These are phyloP conservation scores for Nothoprocta perdicaria DNA, from an alignment of 2,113 vertebrate genomes.

Conservation along the genomic window DNA sequence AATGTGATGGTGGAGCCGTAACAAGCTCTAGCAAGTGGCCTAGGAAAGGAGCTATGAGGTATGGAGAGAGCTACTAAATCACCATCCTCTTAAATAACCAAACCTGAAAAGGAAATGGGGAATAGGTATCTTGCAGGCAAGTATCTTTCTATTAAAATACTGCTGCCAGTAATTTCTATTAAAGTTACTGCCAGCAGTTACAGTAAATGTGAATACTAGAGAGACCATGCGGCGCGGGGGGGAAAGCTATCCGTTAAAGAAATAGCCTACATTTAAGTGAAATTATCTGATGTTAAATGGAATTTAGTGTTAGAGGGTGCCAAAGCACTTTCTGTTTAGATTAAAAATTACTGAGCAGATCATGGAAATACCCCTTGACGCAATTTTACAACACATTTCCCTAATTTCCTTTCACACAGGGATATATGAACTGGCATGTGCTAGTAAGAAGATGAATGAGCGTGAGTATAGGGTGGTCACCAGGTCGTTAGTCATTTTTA, in stretches of 20 bases:
- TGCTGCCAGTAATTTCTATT: background rate
- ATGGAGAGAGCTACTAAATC: background rate
- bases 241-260: background rate
- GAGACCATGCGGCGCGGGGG: background rate
- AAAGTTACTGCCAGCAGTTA: background rate
- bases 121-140: background rate
- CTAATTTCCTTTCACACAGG: background rate
- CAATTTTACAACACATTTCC: background rate
- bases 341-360: slow-evolving; percentile 2
- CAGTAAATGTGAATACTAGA: background rate
- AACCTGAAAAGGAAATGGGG: background rate
- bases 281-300: background rate
- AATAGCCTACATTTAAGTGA: background rate
- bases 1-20: background rate
- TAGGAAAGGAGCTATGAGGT: background rate
- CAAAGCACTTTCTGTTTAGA: slow-evolving; percentile 6
- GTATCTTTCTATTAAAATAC: background rate
- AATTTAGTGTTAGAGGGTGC: background rate
- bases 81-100: background rate
- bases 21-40: background rate
- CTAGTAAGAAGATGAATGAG: slow-evolving; percentile 16
- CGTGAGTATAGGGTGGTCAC: background rate
- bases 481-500: background rate
- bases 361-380: background rate
- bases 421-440: background rate